A percentile compares a stretch with the other conserved stretches of the same genome.
Conservation (phyloP, 2,113 vertebrate genomes). For the Catagonus wagneri region DNA sequence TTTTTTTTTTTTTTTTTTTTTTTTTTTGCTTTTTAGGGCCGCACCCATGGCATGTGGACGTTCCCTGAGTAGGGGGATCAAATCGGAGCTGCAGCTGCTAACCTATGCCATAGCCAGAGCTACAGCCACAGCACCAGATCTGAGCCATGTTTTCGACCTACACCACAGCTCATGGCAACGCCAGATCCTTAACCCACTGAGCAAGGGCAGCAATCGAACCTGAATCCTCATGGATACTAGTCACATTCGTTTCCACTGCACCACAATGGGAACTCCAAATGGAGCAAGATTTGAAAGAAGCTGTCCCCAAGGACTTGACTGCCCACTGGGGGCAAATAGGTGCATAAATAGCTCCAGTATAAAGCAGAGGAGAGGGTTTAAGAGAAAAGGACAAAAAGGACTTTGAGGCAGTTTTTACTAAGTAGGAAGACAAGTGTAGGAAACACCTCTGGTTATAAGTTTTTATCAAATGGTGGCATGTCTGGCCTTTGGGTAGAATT, state of each 20-base stretch:
- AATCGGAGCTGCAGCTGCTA: too few relatives aligned
- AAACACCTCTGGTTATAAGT: background rate
- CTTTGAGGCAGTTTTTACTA: background rate
- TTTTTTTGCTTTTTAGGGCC: too few relatives aligned
- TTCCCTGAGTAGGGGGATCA: too few relatives aligned
- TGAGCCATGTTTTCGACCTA: too few relatives aligned
- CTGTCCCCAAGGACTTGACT: background rate
- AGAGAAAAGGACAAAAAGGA: background rate
- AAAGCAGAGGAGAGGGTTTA: background rate
- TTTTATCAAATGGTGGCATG: background rate
- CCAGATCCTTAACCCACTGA: too few relatives aligned
- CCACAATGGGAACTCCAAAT: background rate
- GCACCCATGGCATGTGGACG: too few relatives aligned
- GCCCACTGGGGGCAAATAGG: background rate
- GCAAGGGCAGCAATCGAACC: too few relatives aligned
- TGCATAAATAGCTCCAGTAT: rapidly evolving
- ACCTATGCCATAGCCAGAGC: too few relatives aligned
- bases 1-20: background rate
- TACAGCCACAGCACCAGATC: too few relatives aligned
- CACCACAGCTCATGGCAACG: too few relatives aligned
- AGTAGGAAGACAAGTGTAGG: background rate
- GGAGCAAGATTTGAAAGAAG: background rate
- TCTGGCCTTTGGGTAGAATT: background rate
- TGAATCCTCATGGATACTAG: too few relatives aligned
- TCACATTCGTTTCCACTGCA: too few relatives aligned